A percentile compares a stretch with the other conserved stretches of the same genome.
Conservation (phyloP, 2,888 invertebrate genomes). For the Drepanosiphum platanoidis region DNA sequence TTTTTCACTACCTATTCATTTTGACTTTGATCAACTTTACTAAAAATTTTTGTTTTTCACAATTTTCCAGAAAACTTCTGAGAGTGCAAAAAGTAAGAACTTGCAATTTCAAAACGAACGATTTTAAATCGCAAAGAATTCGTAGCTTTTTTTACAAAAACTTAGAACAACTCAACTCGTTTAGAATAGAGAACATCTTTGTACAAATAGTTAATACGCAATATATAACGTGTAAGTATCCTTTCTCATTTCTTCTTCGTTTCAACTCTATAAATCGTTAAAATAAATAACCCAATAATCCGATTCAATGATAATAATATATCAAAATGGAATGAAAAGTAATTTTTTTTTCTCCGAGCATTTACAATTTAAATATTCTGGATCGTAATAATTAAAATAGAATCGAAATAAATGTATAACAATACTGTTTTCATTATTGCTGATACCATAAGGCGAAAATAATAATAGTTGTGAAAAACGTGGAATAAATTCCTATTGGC, state of each 20-base stretch:
- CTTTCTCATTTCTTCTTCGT: background rate
- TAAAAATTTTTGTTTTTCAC: background rate
- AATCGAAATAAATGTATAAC: background rate
- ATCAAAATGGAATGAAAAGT: no score
- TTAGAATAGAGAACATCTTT: background rate
- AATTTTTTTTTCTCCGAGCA: background rate
- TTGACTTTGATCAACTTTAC: no score
- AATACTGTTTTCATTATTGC: no score
- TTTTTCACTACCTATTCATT: no score
- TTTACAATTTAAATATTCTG: background rate
- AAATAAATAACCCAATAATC: background rate
- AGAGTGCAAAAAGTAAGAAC: background rate
- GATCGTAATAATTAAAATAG: background rate
- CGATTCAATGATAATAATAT: background rate
- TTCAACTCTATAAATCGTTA: background rate
- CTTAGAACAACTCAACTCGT: background rate
- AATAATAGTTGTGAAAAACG: no score
- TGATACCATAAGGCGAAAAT: background rate
- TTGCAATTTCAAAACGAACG: background rate
- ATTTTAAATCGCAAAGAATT: background rate
- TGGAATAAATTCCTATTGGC: background rate
- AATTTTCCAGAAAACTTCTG: background rate
- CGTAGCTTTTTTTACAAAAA: background rate
- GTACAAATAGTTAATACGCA: background rate
- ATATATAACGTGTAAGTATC: background rate